These are phyloP conservation scores for Diadophis punctatus DNA, from an alignment of 2,113 vertebrate species.

Conservation along the genomic window DNA sequence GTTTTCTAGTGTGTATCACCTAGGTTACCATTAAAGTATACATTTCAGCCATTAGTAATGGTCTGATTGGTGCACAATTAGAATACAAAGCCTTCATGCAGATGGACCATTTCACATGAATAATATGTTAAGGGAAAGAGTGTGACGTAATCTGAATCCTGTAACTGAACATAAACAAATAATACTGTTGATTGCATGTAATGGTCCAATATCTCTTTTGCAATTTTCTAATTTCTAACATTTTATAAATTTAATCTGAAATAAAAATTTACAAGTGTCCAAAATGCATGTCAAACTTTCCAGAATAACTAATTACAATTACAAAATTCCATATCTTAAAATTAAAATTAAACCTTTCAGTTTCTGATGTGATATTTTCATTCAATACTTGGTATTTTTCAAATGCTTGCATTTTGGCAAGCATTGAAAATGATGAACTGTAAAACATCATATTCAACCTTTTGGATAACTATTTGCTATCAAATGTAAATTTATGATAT, in stretches of 20 bases:
- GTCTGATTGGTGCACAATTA: neutral
- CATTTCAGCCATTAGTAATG: neutral
- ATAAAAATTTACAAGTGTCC: neutral
- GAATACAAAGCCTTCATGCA: neutral
- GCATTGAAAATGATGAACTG: neutral
- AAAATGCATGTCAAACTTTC: neutral
- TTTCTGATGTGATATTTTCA: neutral
- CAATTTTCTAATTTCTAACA: neutral
- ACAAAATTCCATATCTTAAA: neutral
- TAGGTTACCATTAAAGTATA: neutral
- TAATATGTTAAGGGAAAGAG: neutral
- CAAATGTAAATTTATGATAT: neutral
- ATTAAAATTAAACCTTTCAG: neutral
- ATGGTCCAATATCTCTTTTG: neutral
- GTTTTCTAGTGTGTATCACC: neutral
- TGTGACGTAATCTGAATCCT: neutral
- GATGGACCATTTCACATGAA: neutral
- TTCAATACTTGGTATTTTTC: neutral
- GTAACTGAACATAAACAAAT: neutral
- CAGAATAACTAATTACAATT: neutral
- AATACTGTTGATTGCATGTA: neutral
- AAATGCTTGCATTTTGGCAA: neutral
- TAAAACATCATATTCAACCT: neutral
- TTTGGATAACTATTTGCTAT: neutral
- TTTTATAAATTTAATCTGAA: neutral